A percentile compares a stretch with the other conserved stretches of the same genome.
Conservation (phyloP, 2,888 invertebrate species). For the Sesamia inferens region DNA sequence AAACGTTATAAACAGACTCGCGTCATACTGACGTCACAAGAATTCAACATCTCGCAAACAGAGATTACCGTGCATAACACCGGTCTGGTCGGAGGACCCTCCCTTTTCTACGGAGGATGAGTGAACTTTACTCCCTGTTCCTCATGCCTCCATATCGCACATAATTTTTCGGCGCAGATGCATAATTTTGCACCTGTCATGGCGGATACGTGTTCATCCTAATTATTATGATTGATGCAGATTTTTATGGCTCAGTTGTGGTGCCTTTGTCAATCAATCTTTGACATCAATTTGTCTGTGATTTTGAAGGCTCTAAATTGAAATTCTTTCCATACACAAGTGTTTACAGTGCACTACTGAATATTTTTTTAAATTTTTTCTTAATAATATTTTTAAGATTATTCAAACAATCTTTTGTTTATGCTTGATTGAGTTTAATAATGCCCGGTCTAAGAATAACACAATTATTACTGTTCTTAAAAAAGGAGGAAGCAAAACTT, state of each 20-base stretch:
- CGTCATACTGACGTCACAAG: too few species aligned
- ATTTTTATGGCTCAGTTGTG: background rate
- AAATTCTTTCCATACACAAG: background rate
- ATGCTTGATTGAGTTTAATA: conserved; percentile 20
- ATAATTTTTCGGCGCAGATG: conserved; percentile 22
- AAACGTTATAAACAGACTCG: too few species aligned
- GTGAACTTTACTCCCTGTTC: too few species aligned
- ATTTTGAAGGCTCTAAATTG: background rate
- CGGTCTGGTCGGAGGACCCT: too few species aligned
- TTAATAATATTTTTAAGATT: background rate
- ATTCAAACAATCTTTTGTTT: conserved; percentile 15
- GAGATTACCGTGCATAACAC: too few species aligned
- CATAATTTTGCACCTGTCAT: conserved; percentile 35
- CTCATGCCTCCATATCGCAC: too few species aligned
- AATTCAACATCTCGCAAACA: too few species aligned
- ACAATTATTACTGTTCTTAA: conserved; percentile 11
- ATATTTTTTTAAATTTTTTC: background rate
- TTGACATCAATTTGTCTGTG: conserved; percentile 17
- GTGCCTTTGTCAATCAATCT: conserved; percentile 17
- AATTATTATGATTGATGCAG: conserved; percentile 44
- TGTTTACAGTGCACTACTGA: background rate
- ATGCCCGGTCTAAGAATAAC: conserved; percentile 7
- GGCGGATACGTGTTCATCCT: conserved; percentile 16
- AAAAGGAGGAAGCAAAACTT: conserved; percentile 8
- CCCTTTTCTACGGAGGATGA: too few species aligned